Conservation (phyloP, 1,140 invertebrate genomes). For the Drosophila repletoides region DNA sequence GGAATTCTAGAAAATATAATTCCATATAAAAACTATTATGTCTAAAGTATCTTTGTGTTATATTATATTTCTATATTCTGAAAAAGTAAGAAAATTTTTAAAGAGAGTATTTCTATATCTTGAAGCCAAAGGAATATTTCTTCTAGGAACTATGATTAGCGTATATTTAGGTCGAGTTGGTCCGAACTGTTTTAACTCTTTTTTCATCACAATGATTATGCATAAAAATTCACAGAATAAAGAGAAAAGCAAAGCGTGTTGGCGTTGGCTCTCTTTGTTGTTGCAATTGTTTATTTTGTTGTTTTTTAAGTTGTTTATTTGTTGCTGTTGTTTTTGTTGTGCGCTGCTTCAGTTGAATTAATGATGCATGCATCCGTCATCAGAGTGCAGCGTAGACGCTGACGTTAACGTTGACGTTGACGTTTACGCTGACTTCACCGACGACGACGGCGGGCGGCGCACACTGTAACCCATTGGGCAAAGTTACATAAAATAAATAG, state of each 20-base stretch:
- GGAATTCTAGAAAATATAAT: no score
- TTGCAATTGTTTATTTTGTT: constrained; percentile 7
- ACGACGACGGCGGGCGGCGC: constrained; percentile 6
- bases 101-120: no score
- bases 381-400: constrained; percentile 50
- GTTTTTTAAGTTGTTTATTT: constrained; percentile 7
- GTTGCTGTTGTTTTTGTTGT: constrained; percentile 39
- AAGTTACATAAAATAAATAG: no score
- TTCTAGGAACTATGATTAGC: no score
- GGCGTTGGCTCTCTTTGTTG: constrained; percentile 31
- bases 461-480: no score
- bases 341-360: constrained; percentile 70
- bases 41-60: no score
- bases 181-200: background rate
- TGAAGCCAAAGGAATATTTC: no score
- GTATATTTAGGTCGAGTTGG: background rate
- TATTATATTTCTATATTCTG: no score
- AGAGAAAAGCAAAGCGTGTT: constrained; percentile 34
- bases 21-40: no score
- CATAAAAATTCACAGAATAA: constrained; percentile 41
- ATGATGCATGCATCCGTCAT: constrained; percentile 80
- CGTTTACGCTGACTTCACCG: background rate
- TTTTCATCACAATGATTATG: constrained; percentile 46
- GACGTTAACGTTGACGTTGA: constrained; percentile 26
- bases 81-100: no score